Conservation (phyloP, 2,888 invertebrate species). For the Athalia circularis region DNA sequence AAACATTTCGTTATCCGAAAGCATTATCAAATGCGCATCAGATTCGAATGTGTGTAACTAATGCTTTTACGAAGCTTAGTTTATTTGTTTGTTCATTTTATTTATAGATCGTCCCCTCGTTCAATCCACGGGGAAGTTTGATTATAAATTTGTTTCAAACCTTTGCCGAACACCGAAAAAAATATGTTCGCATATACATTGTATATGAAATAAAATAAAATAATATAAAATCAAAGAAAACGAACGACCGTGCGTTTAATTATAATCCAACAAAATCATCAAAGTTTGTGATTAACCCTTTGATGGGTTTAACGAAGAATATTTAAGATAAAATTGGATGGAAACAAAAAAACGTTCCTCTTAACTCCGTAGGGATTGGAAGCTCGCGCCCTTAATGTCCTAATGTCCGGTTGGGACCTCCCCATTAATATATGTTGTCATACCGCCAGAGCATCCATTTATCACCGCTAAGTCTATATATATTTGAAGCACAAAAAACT, state of each 20-base stretch:
- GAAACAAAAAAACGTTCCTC: slow-evolving; percentile 24
- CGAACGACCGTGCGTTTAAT: slow-evolving; percentile 13
- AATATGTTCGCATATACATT: no score
- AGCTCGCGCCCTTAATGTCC: slow-evolving; percentile 28
- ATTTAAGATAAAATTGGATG: slow-evolving; percentile 32
- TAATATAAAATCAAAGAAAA: background rate
- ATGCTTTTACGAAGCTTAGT: no score
- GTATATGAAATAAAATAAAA: no score
- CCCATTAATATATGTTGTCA: slow-evolving; percentile 44
- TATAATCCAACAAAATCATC: slow-evolving; percentile 9
- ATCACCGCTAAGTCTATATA: slow-evolving; percentile 40
- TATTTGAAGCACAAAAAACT: slow-evolving; percentile 37
- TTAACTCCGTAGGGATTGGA: slow-evolving; percentile 5
- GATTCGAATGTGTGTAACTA: no score
- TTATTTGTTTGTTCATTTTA: no score
- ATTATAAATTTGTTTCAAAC: background rate
- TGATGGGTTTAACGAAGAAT: slow-evolving; percentile 13
- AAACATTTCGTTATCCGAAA: no score
- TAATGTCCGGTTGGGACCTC: slow-evolving; percentile 41
- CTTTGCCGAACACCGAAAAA: slow-evolving; percentile 16
- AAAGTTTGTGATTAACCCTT: slow-evolving; percentile 29
- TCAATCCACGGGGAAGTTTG: background rate
- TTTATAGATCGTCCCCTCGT: slow-evolving; percentile 1
- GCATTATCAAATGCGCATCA: no score
- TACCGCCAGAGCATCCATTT: slow-evolving; percentile 34